These are phyloP conservation scores for Rhagoletis pomonella DNA, from an alignment of 1,140 invertebrate species.

Conservation along the genomic window DNA sequence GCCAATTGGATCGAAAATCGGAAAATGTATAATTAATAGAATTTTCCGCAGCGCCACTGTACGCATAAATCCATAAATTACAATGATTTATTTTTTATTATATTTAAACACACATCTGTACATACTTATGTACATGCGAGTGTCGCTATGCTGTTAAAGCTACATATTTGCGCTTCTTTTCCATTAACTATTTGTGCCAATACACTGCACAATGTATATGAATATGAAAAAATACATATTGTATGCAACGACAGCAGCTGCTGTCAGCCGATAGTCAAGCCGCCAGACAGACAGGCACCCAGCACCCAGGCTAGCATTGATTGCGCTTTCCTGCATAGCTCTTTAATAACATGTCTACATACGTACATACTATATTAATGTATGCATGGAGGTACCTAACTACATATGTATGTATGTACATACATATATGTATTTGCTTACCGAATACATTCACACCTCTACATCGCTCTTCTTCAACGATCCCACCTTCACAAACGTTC, in stretches of 20 bases:
- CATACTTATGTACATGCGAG: no score
- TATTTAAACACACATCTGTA: neutral
- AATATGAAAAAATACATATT: neutral
- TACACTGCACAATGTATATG: neutral
- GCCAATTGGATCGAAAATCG: neutral
- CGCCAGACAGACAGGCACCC: neutral
- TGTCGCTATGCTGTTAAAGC: neutral
- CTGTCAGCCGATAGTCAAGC: constrained; percentile 40
- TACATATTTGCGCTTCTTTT: neutral
- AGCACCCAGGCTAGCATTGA: constrained; percentile 26
- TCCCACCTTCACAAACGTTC: constrained; percentile 9
- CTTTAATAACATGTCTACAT: neutral
- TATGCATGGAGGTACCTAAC: neutral
- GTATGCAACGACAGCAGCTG: constrained; percentile 36
- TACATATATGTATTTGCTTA: neutral
- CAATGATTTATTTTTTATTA: neutral
- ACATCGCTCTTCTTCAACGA: neutral
- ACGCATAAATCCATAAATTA: constrained; percentile 51
- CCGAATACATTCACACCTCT: neutral
- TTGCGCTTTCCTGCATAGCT: constrained; percentile 20
- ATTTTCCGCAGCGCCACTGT: constrained; percentile 24
- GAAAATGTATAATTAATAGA: constrained; percentile 52
- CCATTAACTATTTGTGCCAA: constrained; percentile 14
- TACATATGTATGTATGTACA: neutral
- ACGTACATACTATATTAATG: neutral